Evolutionary conservation across 2,797 vertebrate genomes (phyloP).

Genomic region (Anableps anableps): DNA sequence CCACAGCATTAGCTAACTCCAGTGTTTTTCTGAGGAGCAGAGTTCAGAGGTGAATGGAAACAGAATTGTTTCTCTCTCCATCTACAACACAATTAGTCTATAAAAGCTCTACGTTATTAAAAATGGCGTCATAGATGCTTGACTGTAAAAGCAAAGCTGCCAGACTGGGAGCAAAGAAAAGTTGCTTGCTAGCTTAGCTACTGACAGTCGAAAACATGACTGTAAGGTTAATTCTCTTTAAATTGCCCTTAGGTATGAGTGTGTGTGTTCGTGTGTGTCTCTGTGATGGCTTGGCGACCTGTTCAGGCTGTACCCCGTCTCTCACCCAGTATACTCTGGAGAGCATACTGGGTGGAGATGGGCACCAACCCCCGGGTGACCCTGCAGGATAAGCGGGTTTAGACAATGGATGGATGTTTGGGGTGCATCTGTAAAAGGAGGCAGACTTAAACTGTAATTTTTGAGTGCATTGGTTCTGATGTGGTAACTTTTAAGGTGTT

Average conservation of each 20-base stretch:
- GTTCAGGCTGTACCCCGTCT: neutral
- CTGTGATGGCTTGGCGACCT: neutral
- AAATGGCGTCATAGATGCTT: neutral
- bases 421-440: neutral
- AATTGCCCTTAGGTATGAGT: neutral
- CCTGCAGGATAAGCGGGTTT: neutral
- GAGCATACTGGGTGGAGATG: too few species aligned
- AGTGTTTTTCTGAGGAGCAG: neutral
- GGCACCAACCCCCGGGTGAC: neutral
- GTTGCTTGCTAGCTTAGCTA: neutral
- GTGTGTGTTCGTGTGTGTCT: too few species aligned
- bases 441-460: neutral
- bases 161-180: too few species aligned
- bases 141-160: too few species aligned
- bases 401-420: too few species aligned
- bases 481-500: neutral
- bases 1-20: neutral
- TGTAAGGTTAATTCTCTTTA: neutral
- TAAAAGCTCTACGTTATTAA: neutral
- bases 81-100: neutral
- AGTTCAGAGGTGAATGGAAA: neutral
- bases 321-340: neutral
- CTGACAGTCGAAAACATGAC: neutral
- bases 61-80: neutral
- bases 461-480: neutral